Base-by-base conservation (phyloP, 2,797 vertebrate genomes). In the Decapterus maruadsi region DNA sequence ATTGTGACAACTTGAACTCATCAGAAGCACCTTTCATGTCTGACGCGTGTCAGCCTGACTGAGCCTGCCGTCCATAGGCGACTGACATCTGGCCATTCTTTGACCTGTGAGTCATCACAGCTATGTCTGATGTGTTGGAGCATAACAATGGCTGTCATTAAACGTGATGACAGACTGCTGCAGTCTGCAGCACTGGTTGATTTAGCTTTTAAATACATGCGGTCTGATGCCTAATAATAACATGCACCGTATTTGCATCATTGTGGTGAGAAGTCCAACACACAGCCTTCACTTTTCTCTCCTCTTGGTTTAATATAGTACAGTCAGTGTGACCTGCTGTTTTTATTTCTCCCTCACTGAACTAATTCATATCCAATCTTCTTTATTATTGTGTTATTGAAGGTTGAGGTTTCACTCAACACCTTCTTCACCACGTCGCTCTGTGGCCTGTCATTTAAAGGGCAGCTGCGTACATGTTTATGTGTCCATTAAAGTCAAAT, bases 101-200 rank as follows among this genome's bases (percentile, higher is more conserved):
- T 68, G 73, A 81, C 84, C 63, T 42, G 68, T 85, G 86, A 85
- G 57, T 84, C 78, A 85, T 72, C 55, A 42, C 55, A 53, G 62
- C 74, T 20, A 7, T 75, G 68, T 71, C 50, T 71, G n/a, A 60
- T 65, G 55, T 29, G 59, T 81, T 50, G 14, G 19, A 53, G 73
- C 8, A 79, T 40, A 46, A 50, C 46, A 64, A 56, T 34, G 38
- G 77, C 22, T 46, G 65, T 51, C 45, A 70, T 62, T 45, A 59
- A 70, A 68, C 9, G 8, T 38, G 68, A 64, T 14, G 57, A 54
- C 69, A 72, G 34, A 71, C 42, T 72, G 45, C 48, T 69, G 4
- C 31, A 19, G 45, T 58, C 50, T 42, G 45, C 14, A n/a, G 45
- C 31, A 34, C 8, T 9, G 2, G 31, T 46, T 53, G 34, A 63